These are phyloP conservation scores for Drosophila paramelanica DNA, from an alignment of 2,888 invertebrate genomes.

Conservation along the genomic window DNA sequence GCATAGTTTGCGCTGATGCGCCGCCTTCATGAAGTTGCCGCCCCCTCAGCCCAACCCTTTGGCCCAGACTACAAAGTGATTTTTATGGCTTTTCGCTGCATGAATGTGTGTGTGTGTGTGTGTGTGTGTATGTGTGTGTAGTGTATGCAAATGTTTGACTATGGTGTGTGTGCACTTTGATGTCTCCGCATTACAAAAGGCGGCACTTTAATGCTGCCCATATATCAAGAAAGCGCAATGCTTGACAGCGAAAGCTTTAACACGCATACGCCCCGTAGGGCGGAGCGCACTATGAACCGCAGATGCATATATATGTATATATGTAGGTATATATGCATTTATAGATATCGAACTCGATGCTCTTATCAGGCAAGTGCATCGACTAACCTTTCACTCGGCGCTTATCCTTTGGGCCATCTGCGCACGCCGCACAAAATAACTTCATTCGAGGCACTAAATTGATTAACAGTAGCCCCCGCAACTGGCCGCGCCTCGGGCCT, in stretches of 20 bases:
- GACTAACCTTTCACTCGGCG: constrained; percentile 35
- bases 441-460: constrained; percentile 69
- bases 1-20: constrained; percentile 71
- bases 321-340: background rate
- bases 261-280: constrained; percentile 74
- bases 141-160: constrained; percentile 65
- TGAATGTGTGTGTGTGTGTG: constrained; percentile 2
- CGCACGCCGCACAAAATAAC: constrained; percentile 55
- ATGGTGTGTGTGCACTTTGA: constrained; percentile 63
- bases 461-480: constrained; percentile 71
- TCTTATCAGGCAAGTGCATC: constrained; percentile 47
- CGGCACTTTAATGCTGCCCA: constrained; percentile 71
- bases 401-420: constrained; percentile 60
- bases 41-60: constrained; percentile 8
- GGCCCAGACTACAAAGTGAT: constrained; percentile 66
- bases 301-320: background rate
- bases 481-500: no score
- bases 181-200: constrained; percentile 75
- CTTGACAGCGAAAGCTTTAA: constrained; percentile 68
- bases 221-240: constrained; percentile 70
- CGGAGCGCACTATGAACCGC: constrained; percentile 5
- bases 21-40: constrained; percentile 56
- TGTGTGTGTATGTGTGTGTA: constrained; percentile 27
- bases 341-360: background rate
- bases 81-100: constrained; percentile 72